A percentile compares a stretch with the other conserved stretches of the same genome.
Conservation (phyloP, 2,797 vertebrate genomes). For the Ceryle rudis region DNA sequence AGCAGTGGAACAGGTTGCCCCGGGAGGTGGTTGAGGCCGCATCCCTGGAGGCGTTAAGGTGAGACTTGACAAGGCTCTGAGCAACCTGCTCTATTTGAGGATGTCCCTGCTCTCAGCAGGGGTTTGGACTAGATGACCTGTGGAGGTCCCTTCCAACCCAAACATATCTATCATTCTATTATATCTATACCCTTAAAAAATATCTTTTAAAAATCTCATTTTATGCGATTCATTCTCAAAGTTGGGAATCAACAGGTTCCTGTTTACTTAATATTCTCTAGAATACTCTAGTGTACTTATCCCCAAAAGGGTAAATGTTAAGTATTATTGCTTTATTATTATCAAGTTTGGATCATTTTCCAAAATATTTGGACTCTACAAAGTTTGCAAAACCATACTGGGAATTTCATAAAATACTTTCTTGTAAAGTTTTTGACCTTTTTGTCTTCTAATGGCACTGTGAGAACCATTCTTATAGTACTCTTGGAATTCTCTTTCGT, state of each 20-base stretch:
- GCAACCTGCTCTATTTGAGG: too few relatives aligned
- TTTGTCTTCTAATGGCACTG: not conserved
- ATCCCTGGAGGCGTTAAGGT: too few relatives aligned
- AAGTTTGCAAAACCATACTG: conserved; percentile 5
- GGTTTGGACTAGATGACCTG: too few relatives aligned
- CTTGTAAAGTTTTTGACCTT: conserved; percentile 34
- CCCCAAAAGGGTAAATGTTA: not conserved
- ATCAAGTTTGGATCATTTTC: not conserved
- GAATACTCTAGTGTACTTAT: not conserved
- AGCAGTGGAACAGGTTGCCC: too few relatives aligned
- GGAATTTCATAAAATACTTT: conserved; percentile 20
- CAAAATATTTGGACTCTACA: not conserved
- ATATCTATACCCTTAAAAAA: not conserved
- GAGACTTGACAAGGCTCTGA: too few relatives aligned
- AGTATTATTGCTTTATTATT: conserved; percentile 17
- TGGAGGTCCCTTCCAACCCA: too few relatives aligned
- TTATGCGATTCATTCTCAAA: not conserved
- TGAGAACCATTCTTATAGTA: not conserved
- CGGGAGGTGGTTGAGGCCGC: too few relatives aligned
- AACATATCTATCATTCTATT: too few relatives aligned
- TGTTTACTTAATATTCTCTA: not conserved
- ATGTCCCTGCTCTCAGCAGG: too few relatives aligned
- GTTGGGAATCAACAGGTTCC: not conserved
- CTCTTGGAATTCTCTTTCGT: conserved; percentile 34
- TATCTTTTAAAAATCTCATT: not conserved